These are phyloP conservation scores for Heterocephalus glaber DNA, from an alignment of 2,113 vertebrate genomes.

Conservation along the genomic window DNA sequence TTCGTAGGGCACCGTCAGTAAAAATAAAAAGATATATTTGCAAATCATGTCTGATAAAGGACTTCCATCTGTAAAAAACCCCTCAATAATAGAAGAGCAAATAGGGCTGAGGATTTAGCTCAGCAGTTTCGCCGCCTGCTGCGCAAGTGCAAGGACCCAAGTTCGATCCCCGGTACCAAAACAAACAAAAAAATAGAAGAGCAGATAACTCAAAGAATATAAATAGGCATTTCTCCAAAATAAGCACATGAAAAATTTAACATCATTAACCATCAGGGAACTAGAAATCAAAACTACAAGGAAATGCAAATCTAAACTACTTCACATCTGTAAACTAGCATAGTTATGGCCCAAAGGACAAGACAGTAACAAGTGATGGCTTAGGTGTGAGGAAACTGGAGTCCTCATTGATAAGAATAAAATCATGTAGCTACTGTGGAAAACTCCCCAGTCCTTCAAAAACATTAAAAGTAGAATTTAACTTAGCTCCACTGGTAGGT, in stretches of 20 bases:
- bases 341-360: background rate
- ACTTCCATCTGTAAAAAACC: background rate
- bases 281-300: background rate
- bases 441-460: background rate
- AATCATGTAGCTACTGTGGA: background rate
- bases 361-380: background rate
- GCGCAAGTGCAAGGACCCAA: too few species aligned
- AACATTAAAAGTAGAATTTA: background rate
- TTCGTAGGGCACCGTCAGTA: background rate
- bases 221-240: background rate
- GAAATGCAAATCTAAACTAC: background rate
- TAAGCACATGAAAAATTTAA: background rate
- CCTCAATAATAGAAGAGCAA: background rate
- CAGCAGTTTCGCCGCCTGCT: too few species aligned
- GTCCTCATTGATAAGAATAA: background rate
- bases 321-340: background rate
- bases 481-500: background rate
- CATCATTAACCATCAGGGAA: background rate
- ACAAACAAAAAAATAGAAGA: background rate
- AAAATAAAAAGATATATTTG: background rate
- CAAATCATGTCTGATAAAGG: background rate
- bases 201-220: background rate
- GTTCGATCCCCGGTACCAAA: too few species aligned
- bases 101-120: too few species aligned
- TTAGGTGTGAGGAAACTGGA: background rate